Evolutionary conservation across 2,113 vertebrate genomes (phyloP), one percentile per base, ranked within the genome.

Genomic region (Naja naja): DNA sequence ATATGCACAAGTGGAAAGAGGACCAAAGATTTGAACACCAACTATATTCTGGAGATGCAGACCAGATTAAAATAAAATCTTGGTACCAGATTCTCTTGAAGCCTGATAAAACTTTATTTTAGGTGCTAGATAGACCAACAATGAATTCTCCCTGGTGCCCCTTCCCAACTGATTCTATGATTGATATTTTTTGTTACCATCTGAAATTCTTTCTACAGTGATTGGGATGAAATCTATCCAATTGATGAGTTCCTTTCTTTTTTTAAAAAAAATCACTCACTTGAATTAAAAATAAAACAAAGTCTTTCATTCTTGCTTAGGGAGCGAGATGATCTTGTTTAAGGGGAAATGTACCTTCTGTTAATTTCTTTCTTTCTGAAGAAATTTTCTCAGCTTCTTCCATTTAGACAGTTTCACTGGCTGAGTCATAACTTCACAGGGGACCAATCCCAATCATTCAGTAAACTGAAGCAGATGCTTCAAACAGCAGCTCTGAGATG

Each of bases 1-100:
- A 47, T 25, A 85, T 56, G 85, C 85, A 4, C 74, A 87, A 3
- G 52, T 25, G 90, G 92, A 96, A 95, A 91, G 91, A 47, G 12
- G 91, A 87, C 16, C 47, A 89, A 89, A 93, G 93, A 94, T 56
- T 55, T 45, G 6, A 8, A 14, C 8, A 52, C 25, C 87, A 85
- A 47, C 92, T 90, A 58, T 1, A 23, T 0, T 91, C 30, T 20
- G 91, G 39, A 92, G 85, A 1, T 27, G 39, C 39, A 1, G 45
- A 74, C 12, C 69, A 74, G n/a, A 74, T 74, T 39, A 74, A 74
- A 74, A 74, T 18, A 74, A 74, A 74, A 39, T 16, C 5, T 34
- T 74, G 34, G 5, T 74, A 18, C n/a, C 30, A 34, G n/a, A n/a
- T 74, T 34, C 16, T 39, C n/a, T 18, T 74, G 69, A 74, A 18